Evolutionary conservation across 2,113 vertebrate genomes (phyloP).

Genomic region (Seriola aureovittata): DNA sequence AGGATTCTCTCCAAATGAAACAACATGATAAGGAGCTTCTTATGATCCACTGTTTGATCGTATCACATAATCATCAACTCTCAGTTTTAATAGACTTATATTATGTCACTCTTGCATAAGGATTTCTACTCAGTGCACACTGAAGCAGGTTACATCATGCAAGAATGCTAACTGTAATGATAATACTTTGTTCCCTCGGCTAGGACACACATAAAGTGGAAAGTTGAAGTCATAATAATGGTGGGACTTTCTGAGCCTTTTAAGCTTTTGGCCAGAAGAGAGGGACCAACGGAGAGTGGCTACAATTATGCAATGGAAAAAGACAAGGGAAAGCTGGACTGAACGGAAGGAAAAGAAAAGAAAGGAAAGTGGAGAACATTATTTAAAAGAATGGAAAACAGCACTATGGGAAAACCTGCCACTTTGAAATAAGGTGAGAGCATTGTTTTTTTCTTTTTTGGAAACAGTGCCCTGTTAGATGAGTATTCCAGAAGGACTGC

Average conservation of each 20-base stretch:
- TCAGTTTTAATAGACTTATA: conserved; percentile 13
- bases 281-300: conserved; percentile 73
- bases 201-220: conserved; percentile 76
- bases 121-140: conserved; percentile 20
- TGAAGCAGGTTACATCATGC: conserved; percentile 43
- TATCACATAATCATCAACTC: conserved; percentile 7
- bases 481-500: conserved; percentile 67
- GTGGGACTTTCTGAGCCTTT: conserved; percentile 76
- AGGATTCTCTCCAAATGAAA: conserved; percentile 18
- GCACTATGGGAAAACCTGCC: conserved; percentile 69
- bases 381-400: conserved; percentile 67
- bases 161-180: conserved; percentile 47
- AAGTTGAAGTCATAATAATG: conserved; percentile 76
- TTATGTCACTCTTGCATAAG: conserved; percentile 28
- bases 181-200: conserved; percentile 55
- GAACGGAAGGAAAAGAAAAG: conserved; percentile 57
- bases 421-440: conserved; percentile 73
- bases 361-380: conserved; percentile 51
- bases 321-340: conserved; percentile 69
- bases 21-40: not conserved
- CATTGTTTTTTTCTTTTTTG: conserved; percentile 43
- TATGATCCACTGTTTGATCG: conserved; percentile 2
- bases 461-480: conserved; percentile 59
- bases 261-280: conserved; percentile 74
- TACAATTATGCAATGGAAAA: conserved; percentile 82